Conservation (phyloP, 2,888 invertebrate genomes). For the Protophormia terraenovae region DNA sequence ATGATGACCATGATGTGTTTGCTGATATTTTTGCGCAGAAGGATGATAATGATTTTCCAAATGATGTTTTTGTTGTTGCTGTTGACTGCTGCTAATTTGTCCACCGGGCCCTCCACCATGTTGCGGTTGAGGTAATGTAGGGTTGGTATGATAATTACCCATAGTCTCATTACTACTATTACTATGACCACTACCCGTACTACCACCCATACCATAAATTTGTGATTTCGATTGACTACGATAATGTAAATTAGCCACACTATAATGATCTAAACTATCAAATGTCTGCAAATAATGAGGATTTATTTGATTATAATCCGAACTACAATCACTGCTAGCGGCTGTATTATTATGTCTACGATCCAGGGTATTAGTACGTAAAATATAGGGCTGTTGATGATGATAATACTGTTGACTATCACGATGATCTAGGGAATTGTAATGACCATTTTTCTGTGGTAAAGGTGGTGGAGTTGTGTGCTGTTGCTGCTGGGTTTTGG, state of each 20-base stretch:
- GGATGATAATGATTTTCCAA: conserved; percentile 77
- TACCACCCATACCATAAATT: conserved; percentile 76
- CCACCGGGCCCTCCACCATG: conserved; percentile 20
- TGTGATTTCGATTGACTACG: conserved; percentile 79
- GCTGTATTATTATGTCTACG: conserved; percentile 64
- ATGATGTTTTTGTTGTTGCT: conserved; percentile 69
- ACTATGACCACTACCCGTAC: conserved; percentile 72
- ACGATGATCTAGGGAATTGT: conserved; percentile 76
- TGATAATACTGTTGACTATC: conserved; percentile 68
- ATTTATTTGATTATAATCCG: conserved; percentile 77
- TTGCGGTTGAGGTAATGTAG: conserved; percentile 70
- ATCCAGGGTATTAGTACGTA: conserved; percentile 75
- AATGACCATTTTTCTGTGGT: conserved; percentile 76
- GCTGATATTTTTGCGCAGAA: conserved; percentile 62
- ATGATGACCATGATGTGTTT: conserved; percentile 73
- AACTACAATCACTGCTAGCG: conserved; percentile 47
- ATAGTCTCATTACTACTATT: conserved; percentile 69
- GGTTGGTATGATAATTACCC: conserved; percentile 71
- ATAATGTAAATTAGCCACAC: conserved; percentile 77
- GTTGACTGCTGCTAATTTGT: conserved; percentile 61
- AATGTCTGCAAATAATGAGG: conserved; percentile 79
- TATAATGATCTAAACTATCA: conserved; percentile 78
- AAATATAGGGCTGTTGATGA: conserved; percentile 65
- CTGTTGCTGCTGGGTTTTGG: conserved; percentile 70
- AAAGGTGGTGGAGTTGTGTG: conserved; percentile 73